These are phyloP conservation scores for Watsonalla binaria DNA, from an alignment of 2,888 invertebrate genomes.

Conservation along the genomic window DNA sequence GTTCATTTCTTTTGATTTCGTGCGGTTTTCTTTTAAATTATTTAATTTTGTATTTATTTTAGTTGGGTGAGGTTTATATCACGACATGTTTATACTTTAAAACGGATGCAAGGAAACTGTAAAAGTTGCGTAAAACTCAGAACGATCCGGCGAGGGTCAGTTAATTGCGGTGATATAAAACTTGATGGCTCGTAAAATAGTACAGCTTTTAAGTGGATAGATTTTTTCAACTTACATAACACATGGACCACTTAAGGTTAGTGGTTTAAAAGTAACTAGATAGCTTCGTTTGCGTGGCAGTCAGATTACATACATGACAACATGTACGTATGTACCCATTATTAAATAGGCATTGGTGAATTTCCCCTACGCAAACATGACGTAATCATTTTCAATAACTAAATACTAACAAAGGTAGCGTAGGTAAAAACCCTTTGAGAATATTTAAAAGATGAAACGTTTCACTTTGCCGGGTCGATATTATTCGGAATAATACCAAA, in stretches of 20 bases:
- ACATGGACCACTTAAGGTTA: too few relatives aligned
- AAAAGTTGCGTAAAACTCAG: conserved; percentile 2
- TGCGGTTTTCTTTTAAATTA: too few relatives aligned
- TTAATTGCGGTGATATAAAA: conserved; percentile 25
- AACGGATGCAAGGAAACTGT: conserved; percentile 5
- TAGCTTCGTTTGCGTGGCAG: too few relatives aligned
- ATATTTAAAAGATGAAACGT: neutral
- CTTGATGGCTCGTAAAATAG: conserved; percentile 9
- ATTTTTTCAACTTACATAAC: too few relatives aligned
- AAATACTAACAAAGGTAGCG: neutral
- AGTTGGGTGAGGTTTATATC: neutral
- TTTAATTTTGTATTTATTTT: too few relatives aligned
- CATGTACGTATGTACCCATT: too few relatives aligned
- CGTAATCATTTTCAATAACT: neutral
- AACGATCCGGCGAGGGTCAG: conserved; percentile 6
- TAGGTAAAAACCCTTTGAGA: neutral
- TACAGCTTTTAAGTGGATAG: neutral
- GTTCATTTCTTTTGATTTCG: too few relatives aligned
- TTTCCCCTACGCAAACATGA: neutral
- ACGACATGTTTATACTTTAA: neutral
- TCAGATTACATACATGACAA: too few relatives aligned
- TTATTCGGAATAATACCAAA: neutral
- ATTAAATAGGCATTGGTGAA: too few relatives aligned
- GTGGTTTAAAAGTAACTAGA: too few relatives aligned
- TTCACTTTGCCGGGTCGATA: neutral